Base-by-base conservation (phyloP, 2,888 invertebrate species). In the Drosophila merina region DNA sequence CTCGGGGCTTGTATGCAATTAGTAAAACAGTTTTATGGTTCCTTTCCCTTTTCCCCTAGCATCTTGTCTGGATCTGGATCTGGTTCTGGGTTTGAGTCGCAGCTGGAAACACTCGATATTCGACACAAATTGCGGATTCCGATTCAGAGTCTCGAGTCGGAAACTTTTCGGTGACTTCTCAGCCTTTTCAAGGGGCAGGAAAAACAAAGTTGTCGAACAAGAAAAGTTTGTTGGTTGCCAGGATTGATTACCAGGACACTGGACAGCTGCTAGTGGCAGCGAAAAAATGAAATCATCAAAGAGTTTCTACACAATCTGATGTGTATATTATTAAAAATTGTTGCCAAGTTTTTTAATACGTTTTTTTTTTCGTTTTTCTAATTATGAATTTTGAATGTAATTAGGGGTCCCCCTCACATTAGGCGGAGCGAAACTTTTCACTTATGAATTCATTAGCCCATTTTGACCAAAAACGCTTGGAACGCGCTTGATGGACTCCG, bases 1-100 rank as follows among this genome's bases (percentile, higher is more conserved):
- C 28, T 30, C 26, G 36, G 30, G 42, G 33, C 26, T 31, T 30
- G 33, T 66, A 66, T 30, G 66, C 63, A 63, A 63, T 63, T 63
- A 63, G 67, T 36, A 52, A 26, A 47, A 36, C 14, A 7, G 10
- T 9, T 51, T 66, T 36, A 38, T 8, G 66, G 42, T 0, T 5
- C 20, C 6, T 5, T 2, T 14, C 33, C 8, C 33, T 10, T 6
- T 28, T 6, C 42, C 42, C 42, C 42, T 8, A 1, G 8, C 7
- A 42, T 7, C 20, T 8, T 20, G 42, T 9, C 42, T 40, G 10
- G 33, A 4, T 20, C 20, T 20, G 20, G 20, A 20, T 20, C 20
- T 14, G 36, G n/a, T n/a, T 10, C 36, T 36, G 36, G 5, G 36
- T 28, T 6, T 28, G 28, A 28, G 36, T n/a, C 36, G 4, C 40